Base-by-base conservation (phyloP, 2,888 invertebrate species). In the Corbicula japonica region DNA sequence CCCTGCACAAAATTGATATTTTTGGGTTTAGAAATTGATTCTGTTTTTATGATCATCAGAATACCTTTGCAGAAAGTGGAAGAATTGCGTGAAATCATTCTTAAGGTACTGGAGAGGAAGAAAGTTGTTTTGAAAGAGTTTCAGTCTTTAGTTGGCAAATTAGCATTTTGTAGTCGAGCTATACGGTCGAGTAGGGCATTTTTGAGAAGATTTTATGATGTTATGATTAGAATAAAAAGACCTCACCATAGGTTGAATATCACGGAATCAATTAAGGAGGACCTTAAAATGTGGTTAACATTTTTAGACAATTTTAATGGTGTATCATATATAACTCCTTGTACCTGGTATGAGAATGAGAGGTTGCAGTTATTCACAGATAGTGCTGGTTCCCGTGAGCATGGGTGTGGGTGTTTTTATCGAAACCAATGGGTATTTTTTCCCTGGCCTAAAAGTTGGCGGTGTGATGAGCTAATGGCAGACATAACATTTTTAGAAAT, bases 11-110 rank as follows among this genome's bases (percentile, higher is more conserved):
- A 18, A 2, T 21, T 69, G n/a, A 38, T 30, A 18, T 76, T 63
- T 58, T 44, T 76, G 6, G 76, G 69, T 50, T 21, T 76, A 3
- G 74, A 68, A 26, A 28, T 76, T 10, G 65, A 76, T 52, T 58
- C 76, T 8, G 26, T 28, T 1, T 18, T 50, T 8, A 58, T 71
- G 50, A 46, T 15, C 1, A 44, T 76, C 18, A 4, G 60, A 2
- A 65, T 76, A 21, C 74, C 74, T 8, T 2, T 28, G 23, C 26
- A 52, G 1, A 75, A 75, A 26, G 23, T 68, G 23, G 26, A 48
- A 15, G 41, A 68, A 28, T 26, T 61, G 32, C 26, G 8, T 8
- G 2, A 26, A 1, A 46, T 38, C 38, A 28, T 68, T 5, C 6
- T 1, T 6, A 4, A 1, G 4, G 10, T 61, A 8, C 15, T 41